A percentile compares a stretch with the other conserved stretches of the same genome.
Evolutionary conservation across 1,140 invertebrate species (phyloP).

Genomic region (Medauroidea extradentata): DNA sequence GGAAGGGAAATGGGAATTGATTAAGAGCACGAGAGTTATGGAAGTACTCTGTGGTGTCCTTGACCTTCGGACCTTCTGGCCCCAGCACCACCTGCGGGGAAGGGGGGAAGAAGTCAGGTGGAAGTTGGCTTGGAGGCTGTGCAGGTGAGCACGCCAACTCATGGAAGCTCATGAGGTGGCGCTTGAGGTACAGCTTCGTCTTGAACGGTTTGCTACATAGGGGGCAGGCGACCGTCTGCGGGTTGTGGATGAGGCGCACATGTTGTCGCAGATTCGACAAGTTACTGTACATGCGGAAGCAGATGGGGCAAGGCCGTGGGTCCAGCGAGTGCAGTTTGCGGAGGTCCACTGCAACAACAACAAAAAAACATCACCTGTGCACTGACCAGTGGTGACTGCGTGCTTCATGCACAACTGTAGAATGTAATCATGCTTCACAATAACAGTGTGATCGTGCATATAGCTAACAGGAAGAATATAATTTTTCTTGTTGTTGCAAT

Average conservation of each 20-base stretch:
- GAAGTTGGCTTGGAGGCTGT: too few species aligned
- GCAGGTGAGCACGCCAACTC: conserved; percentile 34
- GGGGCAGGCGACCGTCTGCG: conserved; percentile 66
- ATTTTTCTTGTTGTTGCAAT: too few species aligned
- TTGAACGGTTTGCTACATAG: conserved; percentile 72
- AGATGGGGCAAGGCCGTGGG: conserved; percentile 66
- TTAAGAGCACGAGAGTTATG: too few species aligned
- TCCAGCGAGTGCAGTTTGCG: conserved; percentile 60
- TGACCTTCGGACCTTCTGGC: background rate
- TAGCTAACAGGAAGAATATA: too few species aligned
- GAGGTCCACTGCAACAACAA: conserved; percentile 19
- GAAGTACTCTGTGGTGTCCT: too few species aligned
- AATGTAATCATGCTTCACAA: too few species aligned
- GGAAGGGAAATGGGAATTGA: too few species aligned
- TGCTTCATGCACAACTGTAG: too few species aligned
- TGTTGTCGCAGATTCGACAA: conserved; percentile 74
- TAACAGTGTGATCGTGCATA: too few species aligned
- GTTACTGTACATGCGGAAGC: conserved; percentile 74
- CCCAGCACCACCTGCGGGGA: conserved; percentile 9
- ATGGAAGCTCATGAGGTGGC: conserved; percentile 59
- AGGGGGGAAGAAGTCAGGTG: conserved; percentile 2
- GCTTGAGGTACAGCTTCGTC: conserved; percentile 69
- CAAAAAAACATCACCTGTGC: conserved; percentile 4
- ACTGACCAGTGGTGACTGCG: background rate
- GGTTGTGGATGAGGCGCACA: conserved; percentile 74